Evolutionary conservation across 2,888 invertebrate genomes (phyloP).

Genomic region (Pasiphila rectangulata): DNA sequence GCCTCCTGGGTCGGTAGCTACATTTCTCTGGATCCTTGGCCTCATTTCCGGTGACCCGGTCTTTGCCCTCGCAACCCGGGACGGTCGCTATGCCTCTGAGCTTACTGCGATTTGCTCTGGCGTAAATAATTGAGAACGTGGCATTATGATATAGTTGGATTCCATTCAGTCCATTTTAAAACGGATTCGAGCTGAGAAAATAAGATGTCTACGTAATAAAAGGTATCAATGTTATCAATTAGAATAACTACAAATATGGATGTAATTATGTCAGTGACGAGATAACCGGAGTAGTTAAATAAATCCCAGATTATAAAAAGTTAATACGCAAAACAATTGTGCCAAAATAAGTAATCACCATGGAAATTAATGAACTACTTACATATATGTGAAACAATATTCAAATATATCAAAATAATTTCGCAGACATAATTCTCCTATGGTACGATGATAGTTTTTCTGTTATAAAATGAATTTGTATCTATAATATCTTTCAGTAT

Average conservation of each 20-base stretch:
- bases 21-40: slow-evolving; percentile 29
- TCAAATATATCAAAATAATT: no score
- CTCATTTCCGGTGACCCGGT: slow-evolving; percentile 26
- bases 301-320: not conserved
- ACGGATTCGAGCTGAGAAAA: not conserved
- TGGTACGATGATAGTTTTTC: no score
- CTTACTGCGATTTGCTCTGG: not conserved
- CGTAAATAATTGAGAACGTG: not conserved
- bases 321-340: not conserved
- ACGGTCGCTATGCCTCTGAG: slow-evolving; percentile 3
- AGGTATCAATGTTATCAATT: not conserved
- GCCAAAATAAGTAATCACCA: not conserved
- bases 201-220: not conserved
- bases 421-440: no score
- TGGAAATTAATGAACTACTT: not conserved
- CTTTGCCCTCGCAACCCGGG: slow-evolving; percentile 28
- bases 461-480: no score
- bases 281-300: not conserved
- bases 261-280: not conserved
- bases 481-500: no score
- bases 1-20: slow-evolving; percentile 26
- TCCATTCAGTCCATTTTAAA: not conserved
- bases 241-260: not conserved
- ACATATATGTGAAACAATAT: not conserved
- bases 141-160: not conserved